Evolutionary conservation across 2,888 invertebrate species (phyloP), one percentile per base, ranked within the genome.

Genomic region (Drosophila infuscata): DNA sequence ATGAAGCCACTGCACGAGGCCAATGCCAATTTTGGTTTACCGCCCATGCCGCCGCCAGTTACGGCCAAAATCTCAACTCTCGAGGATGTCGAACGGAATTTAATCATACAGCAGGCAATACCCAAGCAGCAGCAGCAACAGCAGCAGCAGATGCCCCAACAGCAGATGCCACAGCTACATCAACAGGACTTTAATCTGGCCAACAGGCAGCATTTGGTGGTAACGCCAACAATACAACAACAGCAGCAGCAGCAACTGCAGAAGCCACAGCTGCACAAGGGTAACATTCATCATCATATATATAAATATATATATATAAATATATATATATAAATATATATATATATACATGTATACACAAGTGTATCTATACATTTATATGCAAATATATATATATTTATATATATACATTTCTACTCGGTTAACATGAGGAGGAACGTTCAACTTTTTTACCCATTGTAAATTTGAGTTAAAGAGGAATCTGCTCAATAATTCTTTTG

Each of bases 61-160:
- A 79, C 88, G 6, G 89, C 90, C 0, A 93, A 93, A 83, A 92
- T 93, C 46, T 91, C 92, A 30, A 93, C 93, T 7, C 82, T 93
- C 1, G 93, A 93, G 74, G 93, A 93, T 68, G 92, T 93, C 67
- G 93, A 93, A 76, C 88, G 93, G 12, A 93, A 92, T 69, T 83
- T 93, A 43, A 92, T 93, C 41, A 92, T 90, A 41, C 93, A 93
- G 73, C 92, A 92, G 58, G 81, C 92, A 43, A 86, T 90, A 46
- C 86, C 91, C 29, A 91, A 92, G 36, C 88, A 88, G 46, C 82
- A 82, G 46, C 82, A 82, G 6, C 82, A 32, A 12, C 25, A 25
- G 33, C 38, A 92, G 36, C 89, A 87, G 46, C 82, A 82, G 5
- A 43, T 43, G 12, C 20, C 20, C 20, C 82, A 38, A n/a, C 84